Conservation (phyloP, 2,113 vertebrate genomes). For the Pseudorectes ferrugineus region DNA sequence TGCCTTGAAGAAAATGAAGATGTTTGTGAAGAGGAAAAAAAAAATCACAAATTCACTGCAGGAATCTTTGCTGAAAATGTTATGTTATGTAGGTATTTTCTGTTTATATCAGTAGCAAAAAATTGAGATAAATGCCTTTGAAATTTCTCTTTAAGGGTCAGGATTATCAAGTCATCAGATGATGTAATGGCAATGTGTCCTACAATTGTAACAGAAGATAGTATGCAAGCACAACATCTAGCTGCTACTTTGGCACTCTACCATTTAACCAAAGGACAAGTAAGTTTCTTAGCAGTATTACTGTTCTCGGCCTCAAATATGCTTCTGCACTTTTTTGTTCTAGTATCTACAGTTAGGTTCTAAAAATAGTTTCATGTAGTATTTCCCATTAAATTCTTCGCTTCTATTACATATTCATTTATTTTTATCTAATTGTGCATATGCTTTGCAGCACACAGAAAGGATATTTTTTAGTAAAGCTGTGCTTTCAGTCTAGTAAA, state of each 20-base stretch:
- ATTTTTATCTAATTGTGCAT: background rate
- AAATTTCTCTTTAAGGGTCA: conserved; percentile 76
- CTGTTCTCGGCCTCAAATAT: background rate
- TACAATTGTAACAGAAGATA: conserved; percentile 90
- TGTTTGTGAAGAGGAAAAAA: background rate
- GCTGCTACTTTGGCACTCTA: conserved; percentile 92
- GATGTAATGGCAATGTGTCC: conserved; percentile 89
- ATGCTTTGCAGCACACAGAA: background rate
- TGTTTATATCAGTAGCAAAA: background rate
- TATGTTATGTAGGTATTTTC: background rate
- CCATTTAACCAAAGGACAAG: conserved; percentile 92
- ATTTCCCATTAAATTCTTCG: background rate
- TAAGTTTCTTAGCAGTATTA: conserved; percentile 48
- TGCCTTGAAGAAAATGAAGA: background rate
- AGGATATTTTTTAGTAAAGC: background rate
- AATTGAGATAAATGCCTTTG: background rate
- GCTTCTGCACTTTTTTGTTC: background rate
- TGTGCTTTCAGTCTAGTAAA: background rate
- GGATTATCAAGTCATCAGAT: conserved; percentile 77
- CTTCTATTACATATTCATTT: background rate
- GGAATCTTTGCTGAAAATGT: background rate
- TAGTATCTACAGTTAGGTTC: background rate
- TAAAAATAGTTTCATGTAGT: background rate
- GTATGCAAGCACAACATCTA: conserved; percentile 97
- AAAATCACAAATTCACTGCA: background rate